A percentile compares a stretch with the other conserved stretches of the same genome.
Evolutionary conservation across 2,113 vertebrate genomes (phyloP).

Genomic region (Panthera uncia): DNA sequence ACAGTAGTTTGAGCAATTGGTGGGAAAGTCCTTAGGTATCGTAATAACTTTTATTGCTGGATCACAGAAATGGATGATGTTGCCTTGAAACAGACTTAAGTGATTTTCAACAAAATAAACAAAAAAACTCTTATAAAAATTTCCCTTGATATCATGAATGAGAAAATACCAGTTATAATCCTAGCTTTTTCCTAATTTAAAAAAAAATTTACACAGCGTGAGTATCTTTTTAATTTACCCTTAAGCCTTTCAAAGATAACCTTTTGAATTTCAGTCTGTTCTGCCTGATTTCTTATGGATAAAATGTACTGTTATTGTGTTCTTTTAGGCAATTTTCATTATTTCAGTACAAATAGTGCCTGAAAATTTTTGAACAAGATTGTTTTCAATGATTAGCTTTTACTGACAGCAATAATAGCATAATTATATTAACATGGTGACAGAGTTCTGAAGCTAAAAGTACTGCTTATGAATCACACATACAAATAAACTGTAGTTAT

Average conservation of each 20-base stretch:
- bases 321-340: not conserved
- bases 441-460: not conserved
- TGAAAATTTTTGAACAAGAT: not conserved
- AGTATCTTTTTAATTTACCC: not conserved
- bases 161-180: not conserved
- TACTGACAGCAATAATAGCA: not conserved
- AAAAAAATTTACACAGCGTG: not conserved
- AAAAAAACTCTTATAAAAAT: not conserved
- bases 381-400: not conserved
- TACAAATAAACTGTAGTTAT: not conserved
- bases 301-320: not conserved
- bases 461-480: not conserved
- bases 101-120: slow-evolving; percentile 29
- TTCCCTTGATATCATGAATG: not conserved
- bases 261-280: not conserved
- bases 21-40: not conserved
- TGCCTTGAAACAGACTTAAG: not conserved
- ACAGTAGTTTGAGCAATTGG: not conserved
- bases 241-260: not conserved
- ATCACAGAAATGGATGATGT: not conserved
- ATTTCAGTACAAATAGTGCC: not conserved
- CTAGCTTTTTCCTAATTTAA: not conserved
- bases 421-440: not conserved
- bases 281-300: not conserved
- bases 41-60: not conserved